Percentiles rank a stretch among this genome's conserved stretches.
These are phyloP conservation scores for Sebastes nivosus DNA, from an alignment of 2,797 vertebrate genomes.

Conservation along the genomic window DNA sequence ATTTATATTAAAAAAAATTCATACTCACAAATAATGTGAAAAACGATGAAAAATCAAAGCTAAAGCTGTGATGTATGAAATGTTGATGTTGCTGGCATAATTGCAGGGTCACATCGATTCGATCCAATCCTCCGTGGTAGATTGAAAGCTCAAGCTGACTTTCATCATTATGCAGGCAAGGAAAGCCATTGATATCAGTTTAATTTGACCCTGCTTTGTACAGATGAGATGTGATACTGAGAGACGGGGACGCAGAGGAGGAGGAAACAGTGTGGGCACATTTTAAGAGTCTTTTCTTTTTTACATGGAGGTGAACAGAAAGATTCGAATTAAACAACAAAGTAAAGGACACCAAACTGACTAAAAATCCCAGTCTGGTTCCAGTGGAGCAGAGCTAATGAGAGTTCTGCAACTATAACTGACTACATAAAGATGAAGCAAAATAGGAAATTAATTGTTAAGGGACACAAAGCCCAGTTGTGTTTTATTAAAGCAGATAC, in stretches of 20 bases:
- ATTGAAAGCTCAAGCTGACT: constrained; percentile 37
- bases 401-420: constrained; percentile 55
- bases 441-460: constrained; percentile 75
- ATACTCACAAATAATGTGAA: constrained; percentile 19
- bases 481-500: constrained; percentile 68
- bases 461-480: constrained; percentile 68
- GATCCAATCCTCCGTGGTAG: not conserved
- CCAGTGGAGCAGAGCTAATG: constrained; percentile 67
- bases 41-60: constrained; percentile 11
- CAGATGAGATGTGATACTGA: not conserved
- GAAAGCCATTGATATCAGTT: constrained; percentile 45
- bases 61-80: constrained; percentile 38
- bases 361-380: constrained; percentile 35
- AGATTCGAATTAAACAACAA: not conserved
- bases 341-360: constrained; percentile 21
- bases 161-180: constrained; percentile 37
- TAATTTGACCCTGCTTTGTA: constrained; percentile 34
- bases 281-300: not conserved
- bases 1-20: constrained; percentile 9
- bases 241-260: not conserved
- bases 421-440: constrained; percentile 60
- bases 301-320: constrained; percentile 9
- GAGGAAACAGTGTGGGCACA: not conserved
- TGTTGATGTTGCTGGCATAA: constrained; percentile 34
- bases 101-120: constrained; percentile 49